Conservation (phyloP, 2,888 invertebrate species). For the Aleiodes testaceus region DNA sequence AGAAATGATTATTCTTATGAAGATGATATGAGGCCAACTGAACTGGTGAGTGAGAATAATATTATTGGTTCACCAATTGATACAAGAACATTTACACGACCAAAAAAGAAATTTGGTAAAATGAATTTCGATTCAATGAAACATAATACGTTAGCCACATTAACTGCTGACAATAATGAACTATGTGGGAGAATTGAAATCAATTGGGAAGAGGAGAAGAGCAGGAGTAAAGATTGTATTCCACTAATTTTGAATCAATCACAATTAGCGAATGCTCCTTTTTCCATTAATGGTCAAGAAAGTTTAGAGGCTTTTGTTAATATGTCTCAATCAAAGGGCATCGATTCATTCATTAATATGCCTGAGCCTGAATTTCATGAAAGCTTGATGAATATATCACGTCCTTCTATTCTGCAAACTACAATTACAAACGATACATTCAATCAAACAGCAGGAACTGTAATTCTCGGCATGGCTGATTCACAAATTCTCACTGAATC, state of each 20-base stretch:
- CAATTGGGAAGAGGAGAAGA: conserved; percentile 20
- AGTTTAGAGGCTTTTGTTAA: conserved; percentile 69
- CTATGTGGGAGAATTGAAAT: conserved; percentile 3
- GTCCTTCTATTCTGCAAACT: conserved; percentile 64
- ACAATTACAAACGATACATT: conserved; percentile 53
- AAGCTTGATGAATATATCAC: conserved; percentile 64
- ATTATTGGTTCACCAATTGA: conserved; percentile 72
- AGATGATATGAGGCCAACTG: background rate
- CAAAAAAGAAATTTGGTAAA: conserved; percentile 77
- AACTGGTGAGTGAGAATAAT: background rate
- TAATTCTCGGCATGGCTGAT: conserved; percentile 53
- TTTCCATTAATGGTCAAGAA: conserved; percentile 57
- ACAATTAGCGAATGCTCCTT: conserved; percentile 29
- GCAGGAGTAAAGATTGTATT: conserved; percentile 51
- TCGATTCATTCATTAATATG: conserved; percentile 67
- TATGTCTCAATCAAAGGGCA: conserved; percentile 65
- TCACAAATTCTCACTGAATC: conserved; percentile 65
- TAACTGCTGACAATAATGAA: conserved; percentile 9
- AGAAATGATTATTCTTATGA: conserved; percentile 30
- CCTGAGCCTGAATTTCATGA: conserved; percentile 65
- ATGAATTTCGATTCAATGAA: conserved; percentile 76
- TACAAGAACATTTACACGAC: conserved; percentile 81
- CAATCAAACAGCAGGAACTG: conserved; percentile 45
- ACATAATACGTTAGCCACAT: conserved; percentile 52
- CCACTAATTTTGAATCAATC: conserved; percentile 63